phyloP scores from a whole-genome alignment of 2,888 invertebrate species.

The Furcula furcula region DNA sequence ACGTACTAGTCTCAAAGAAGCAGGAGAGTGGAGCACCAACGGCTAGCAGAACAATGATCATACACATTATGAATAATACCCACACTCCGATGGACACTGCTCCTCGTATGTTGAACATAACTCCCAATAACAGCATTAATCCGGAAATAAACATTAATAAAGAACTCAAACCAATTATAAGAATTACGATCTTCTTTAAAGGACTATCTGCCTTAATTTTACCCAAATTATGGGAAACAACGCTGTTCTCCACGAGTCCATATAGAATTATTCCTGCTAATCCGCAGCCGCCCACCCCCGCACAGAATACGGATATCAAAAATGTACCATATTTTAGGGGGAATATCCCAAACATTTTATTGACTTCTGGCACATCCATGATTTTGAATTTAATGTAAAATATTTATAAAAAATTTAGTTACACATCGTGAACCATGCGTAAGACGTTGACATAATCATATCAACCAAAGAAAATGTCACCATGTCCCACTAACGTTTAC shows the following conservation, averaged over 20 bases:
- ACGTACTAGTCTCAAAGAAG: not conserved
- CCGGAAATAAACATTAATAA: not conserved
- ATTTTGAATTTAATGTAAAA: not conserved
- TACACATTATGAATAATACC: not conserved
- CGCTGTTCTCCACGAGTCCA: not conserved
- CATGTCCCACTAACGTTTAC: no score
- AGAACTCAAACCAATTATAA: not conserved
- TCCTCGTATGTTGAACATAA: not conserved
- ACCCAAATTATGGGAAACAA: not conserved
- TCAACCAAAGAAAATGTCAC: no score
- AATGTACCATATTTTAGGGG: not conserved
- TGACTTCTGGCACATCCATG: not conserved
- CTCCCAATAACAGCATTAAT: not conserved
- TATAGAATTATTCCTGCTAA: conserved; percentile 1
- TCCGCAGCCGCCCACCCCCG: not conserved
- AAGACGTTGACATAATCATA: no score
- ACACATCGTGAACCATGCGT: no score
- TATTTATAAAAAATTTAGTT: not conserved
- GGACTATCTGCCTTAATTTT: not conserved
- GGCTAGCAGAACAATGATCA: not conserved
- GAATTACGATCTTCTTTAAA: not conserved
- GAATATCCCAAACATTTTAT: conserved; percentile 1
- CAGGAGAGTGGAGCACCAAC: not conserved
- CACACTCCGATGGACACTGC: not conserved
- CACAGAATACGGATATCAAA: not conserved